Evolutionary conservation across 2,113 vertebrate genomes (phyloP).

Genomic region (Sarotherodon lohbergeri): DNA sequence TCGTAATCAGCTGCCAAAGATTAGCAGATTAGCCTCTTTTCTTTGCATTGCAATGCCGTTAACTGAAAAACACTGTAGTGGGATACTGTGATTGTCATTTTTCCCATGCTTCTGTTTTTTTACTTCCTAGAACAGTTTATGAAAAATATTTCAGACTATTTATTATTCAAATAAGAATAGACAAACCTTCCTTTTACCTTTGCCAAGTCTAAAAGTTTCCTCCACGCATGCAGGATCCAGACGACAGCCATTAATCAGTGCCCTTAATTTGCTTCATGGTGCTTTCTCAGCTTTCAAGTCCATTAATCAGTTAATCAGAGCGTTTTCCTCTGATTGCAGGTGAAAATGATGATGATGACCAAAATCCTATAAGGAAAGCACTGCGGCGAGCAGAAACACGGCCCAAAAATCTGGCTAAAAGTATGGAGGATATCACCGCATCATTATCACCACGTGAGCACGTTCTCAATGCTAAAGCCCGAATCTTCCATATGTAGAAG

Average conservation of each 20-base stretch:
- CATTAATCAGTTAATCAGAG: neutral
- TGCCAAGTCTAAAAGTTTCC: neutral
- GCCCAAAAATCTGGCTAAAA: slow-evolving; percentile 83
- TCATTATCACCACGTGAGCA: slow-evolving; percentile 81
- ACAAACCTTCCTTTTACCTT: neutral
- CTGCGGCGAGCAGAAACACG: slow-evolving; percentile 80
- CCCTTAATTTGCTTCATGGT: neutral
- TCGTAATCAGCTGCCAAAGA: neutral
- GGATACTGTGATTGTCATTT: neutral
- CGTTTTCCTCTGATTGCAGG: neutral
- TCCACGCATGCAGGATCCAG: neutral
- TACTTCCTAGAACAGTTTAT: neutral
- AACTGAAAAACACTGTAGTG: neutral
- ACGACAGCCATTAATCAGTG: neutral
- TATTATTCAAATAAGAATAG: neutral
- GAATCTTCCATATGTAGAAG: neutral
- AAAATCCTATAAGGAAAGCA: slow-evolving; percentile 78
- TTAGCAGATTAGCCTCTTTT: neutral
- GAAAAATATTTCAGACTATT: neutral
- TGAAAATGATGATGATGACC: slow-evolving; percentile 62
- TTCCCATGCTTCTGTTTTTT: neutral
- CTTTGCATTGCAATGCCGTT: neutral
- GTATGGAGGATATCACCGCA: slow-evolving; percentile 86
- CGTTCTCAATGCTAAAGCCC: neutral
- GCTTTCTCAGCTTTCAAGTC: neutral